Conservation (phyloP, 2,888 invertebrate genomes). For the Stratiomys singularior region DNA sequence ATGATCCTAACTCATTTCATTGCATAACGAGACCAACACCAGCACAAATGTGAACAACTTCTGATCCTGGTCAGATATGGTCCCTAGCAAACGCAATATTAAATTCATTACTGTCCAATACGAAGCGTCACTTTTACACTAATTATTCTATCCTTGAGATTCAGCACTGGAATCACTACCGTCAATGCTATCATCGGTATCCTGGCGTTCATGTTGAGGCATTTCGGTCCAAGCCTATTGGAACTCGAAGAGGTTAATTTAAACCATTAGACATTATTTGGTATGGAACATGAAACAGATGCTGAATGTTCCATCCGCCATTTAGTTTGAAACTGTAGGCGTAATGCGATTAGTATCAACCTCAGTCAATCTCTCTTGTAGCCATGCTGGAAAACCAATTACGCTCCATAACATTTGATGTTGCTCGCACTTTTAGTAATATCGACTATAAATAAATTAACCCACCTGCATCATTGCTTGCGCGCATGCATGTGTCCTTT, state of each 20-base stretch:
- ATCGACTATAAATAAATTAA: conserved; percentile 36
- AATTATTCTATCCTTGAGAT: too few relatives aligned
- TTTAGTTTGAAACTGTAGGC: background rate
- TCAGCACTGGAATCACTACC: too few relatives aligned
- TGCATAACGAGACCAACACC: too few relatives aligned
- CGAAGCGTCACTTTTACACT: too few relatives aligned
- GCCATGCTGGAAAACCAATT: conserved; percentile 2
- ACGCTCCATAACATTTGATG: conserved; percentile 13
- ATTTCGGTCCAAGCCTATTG: too few relatives aligned
- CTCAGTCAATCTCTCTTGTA: conserved; percentile 7
- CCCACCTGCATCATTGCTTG: background rate
- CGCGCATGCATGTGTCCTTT: background rate
- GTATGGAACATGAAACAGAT: background rate
- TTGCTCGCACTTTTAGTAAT: conserved; percentile 36
- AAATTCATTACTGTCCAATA: too few relatives aligned
- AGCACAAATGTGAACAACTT: too few relatives aligned
- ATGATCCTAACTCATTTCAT: too few relatives aligned
- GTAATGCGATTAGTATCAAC: background rate
- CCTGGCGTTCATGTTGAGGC: too few relatives aligned
- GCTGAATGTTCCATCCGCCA: background rate
- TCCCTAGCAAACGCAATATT: too few relatives aligned
- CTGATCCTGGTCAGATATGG: too few relatives aligned
- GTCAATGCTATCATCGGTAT: too few relatives aligned
- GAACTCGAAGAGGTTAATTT: background rate
- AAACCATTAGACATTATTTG: conserved; percentile 3